A percentile compares a stretch with the other conserved stretches of the same genome.
Evolutionary conservation across 2,113 vertebrate species (phyloP).

Genomic region (Silurus glanis): DNA sequence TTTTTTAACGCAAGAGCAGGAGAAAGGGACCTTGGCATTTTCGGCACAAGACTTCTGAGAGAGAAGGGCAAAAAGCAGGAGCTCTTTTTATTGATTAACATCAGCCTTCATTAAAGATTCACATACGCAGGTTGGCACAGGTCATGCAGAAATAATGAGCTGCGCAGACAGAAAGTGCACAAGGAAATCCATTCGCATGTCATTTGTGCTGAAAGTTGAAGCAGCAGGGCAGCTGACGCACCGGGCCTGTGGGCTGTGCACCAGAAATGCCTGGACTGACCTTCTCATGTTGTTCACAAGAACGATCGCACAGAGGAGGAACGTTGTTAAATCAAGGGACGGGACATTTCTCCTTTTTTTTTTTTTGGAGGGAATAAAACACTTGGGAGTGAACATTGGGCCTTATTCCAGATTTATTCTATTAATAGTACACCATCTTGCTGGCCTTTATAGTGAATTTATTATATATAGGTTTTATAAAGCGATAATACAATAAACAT

Average conservation of each 20-base stretch:
- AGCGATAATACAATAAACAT: too few relatives aligned
- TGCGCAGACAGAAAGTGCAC: constrained; percentile 47
- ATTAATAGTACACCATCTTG: neutral
- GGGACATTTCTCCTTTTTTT: neutral
- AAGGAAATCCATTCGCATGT: constrained; percentile 52
- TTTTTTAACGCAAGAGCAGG: constrained; percentile 24
- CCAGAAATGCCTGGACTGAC: constrained; percentile 13
- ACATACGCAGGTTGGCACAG: constrained; percentile 39
- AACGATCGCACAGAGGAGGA: neutral
- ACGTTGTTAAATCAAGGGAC: neutral
- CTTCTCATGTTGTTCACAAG: constrained; percentile 6
- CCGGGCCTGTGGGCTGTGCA: constrained; percentile 28
- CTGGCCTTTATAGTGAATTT: neutral
- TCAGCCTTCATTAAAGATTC: constrained; percentile 60
- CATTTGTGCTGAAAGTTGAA: constrained; percentile 43
- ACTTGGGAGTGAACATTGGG: neutral
- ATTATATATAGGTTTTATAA: neutral
- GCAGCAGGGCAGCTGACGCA: neutral
- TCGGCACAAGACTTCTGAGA: constrained; percentile 15
- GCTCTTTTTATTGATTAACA: constrained; percentile 55
- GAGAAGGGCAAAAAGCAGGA: constrained; percentile 13
- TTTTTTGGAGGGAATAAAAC: neutral
- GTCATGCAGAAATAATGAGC: constrained; percentile 45
- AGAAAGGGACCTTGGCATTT: constrained; percentile 49
- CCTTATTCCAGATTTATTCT: neutral